Evolutionary conservation across 2,888 invertebrate genomes (phyloP), one percentile per base, ranked within the genome.

Genomic region (Deladenus siricidicola): DNA sequence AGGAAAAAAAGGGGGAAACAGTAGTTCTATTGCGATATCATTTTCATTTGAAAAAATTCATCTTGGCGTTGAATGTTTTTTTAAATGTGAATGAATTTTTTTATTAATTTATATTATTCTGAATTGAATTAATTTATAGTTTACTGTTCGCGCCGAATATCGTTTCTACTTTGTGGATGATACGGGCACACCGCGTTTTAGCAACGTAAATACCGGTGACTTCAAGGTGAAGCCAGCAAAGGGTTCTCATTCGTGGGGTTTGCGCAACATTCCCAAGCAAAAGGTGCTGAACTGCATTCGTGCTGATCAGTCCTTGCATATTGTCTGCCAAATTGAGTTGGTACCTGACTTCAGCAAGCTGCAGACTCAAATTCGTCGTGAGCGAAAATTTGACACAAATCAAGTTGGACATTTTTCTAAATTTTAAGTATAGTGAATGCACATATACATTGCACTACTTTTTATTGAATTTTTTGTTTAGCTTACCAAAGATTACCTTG

Each of bases 151-250:
- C 47, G 78, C 78, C n/a, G 79, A 79, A 56, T 79, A 79, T 59
- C 69, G 73, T 8, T 79, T 79, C 64, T 76, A 72, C 54, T 79
- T 79, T 60, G 56, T 79, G 48, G 76, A 76, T 62, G 79, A 79
- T 56, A 58, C 60, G n/a, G 75, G 72, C 17, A 64, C 68, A 30
- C 66, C 74, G 2, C 66, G 70, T 21, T 79, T 79, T 63, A 60
- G 67, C 51, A 79, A 79, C 58, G 76, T 79, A 4, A 79, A 79
- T 60, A 74, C 78, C 34, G 79, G 79, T 30, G 79, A 79, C 26
- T 79, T 79, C 62, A 78, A 79, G 56, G 78, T 78, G 2, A 78
- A 78, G 61, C 78, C 78, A 26, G 71, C 74, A 19, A 79, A 79
- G 64, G 75, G 78, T 19, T 78, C 78, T 6, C 78, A 78, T 61